Evolutionary conservation across 2,888 invertebrate genomes (phyloP).

Genomic region (Synergus itoensis): DNA sequence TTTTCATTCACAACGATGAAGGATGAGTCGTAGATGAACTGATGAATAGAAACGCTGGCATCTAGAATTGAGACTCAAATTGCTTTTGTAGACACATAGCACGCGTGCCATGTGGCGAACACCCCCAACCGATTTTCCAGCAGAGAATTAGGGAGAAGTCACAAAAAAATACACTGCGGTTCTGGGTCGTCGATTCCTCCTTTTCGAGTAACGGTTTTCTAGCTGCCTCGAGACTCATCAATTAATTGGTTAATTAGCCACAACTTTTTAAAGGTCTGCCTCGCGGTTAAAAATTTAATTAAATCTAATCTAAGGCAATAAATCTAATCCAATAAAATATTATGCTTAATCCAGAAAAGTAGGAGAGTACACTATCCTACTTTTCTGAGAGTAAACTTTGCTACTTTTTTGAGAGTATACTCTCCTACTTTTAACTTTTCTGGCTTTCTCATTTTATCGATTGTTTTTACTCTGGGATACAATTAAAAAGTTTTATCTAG

Average conservation of each 20-base stretch:
- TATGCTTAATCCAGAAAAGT: neutral
- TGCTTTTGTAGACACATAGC: conserved; percentile 33
- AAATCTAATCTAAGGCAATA: neutral
- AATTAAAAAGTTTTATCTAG: neutral
- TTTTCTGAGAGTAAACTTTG: too few species aligned
- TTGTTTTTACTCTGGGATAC: neutral
- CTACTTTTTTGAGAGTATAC: too few species aligned
- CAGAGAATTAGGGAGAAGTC: conserved; percentile 43
- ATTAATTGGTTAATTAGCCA: conserved; percentile 41
- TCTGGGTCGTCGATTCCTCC: conserved; percentile 27
- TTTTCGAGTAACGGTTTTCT: conserved; percentile 31
- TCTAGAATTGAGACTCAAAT: conserved; percentile 31
- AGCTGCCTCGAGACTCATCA: conserved; percentile 17
- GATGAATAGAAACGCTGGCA: conserved; percentile 32
- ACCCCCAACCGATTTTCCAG: conserved; percentile 52
- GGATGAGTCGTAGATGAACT: conserved; percentile 26
- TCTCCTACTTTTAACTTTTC: too few species aligned
- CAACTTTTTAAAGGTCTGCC: conserved; percentile 1
- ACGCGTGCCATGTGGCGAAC: conserved; percentile 53
- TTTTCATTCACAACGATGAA: conserved; percentile 26
- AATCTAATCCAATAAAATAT: neutral
- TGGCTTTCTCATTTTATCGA: too few species aligned
- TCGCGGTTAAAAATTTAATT: neutral
- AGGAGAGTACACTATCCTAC: too few species aligned
- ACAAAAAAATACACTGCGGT: conserved; percentile 43